Conservation (phyloP, 2,888 invertebrate genomes). For the Lysandra coridon region DNA sequence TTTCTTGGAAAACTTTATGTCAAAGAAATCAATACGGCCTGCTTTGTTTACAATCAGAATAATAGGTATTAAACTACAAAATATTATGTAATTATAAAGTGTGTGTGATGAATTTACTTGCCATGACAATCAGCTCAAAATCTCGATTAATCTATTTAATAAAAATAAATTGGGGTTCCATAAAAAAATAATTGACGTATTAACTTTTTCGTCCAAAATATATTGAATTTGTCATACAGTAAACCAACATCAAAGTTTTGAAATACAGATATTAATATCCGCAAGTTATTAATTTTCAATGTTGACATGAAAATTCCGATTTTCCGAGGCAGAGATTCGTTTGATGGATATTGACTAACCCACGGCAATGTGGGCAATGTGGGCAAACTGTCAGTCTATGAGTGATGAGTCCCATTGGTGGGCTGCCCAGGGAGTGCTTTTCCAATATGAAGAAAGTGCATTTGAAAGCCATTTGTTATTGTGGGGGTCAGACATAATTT, state of each 20-base stretch:
- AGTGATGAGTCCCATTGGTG: background rate
- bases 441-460: background rate
- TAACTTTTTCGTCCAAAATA: no score
- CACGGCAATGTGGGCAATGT: background rate
- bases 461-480: constrained; percentile 6
- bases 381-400: background rate
- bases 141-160: no score
- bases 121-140: no score
- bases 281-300: constrained; percentile 2
- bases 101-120: no score
- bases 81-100: no score
- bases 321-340: background rate
- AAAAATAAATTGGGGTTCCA: no score
- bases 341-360: background rate
- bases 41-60: no score
- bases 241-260: background rate
- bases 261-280: background rate
- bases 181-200: no score
- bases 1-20: no score
- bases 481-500: background rate
- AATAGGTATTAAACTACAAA: no score
- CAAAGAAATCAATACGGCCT: no score
- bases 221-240: background rate
- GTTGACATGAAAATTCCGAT: background rate
- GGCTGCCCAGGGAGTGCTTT: background rate